Percentiles rank a stretch among this genome's conserved stretches.
phyloP scores from a whole-genome alignment of 2,113 vertebrate species.

The Dolichallabes microphthalmus region DNA sequence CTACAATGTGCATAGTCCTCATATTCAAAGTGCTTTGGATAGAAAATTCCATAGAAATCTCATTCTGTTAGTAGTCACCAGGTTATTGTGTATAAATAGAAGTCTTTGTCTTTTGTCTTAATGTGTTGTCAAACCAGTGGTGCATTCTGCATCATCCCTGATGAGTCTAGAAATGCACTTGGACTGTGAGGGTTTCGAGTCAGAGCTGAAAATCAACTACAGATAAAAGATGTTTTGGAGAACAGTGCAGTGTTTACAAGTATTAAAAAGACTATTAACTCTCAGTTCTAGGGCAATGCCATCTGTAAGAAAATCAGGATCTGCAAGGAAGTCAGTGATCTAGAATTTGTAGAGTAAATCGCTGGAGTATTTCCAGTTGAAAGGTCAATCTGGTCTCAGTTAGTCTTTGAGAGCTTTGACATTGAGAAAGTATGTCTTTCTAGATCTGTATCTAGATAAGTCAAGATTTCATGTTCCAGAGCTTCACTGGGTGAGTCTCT shows the following conservation, averaged over 20 bases:
- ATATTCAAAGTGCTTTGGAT: conserved; percentile 28
- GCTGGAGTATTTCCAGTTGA: neutral
- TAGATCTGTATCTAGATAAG: neutral
- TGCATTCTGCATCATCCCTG: conserved; percentile 1
- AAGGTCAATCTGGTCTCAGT: neutral
- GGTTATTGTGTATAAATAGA: neutral
- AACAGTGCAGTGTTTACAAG: neutral
- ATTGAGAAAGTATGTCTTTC: neutral
- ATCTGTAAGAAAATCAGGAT: neutral
- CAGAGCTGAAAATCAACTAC: neutral
- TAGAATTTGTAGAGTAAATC: neutral
- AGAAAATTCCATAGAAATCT: conserved; percentile 6
- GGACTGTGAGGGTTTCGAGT: neutral
- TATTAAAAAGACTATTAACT: neutral
- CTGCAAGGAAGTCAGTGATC: neutral
- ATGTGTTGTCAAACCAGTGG: neutral
- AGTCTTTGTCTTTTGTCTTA: neutral
- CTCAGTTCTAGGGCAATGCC: neutral
- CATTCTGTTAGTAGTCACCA: conserved; percentile 3
- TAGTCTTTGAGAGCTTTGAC: neutral
- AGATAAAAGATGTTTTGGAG: neutral
- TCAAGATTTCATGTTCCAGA: neutral
- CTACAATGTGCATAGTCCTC: conserved; percentile 12
- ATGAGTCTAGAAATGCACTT: neutral
- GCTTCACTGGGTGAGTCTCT: neutral